Evolutionary conservation across 2,888 invertebrate species (phyloP), one percentile per base, ranked within the genome.

Genomic region (Listrodromus nycthemerus): DNA sequence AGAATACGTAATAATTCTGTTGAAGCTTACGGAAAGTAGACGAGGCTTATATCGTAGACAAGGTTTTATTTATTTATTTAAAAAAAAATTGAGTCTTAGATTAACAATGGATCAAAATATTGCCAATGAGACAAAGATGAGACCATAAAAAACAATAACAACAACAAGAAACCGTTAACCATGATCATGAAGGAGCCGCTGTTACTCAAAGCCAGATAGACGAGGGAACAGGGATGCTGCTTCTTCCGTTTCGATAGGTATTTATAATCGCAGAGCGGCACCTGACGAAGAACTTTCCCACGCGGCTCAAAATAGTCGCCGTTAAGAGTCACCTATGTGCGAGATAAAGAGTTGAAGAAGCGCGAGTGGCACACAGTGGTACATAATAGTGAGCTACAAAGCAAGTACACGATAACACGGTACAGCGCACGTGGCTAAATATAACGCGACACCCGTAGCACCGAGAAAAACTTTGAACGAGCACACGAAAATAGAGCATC

Each of bases 281-380:
- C 92, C 91, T 92, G 92, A 92, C 88, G 83, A 89, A 90, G 88
- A 89, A 75, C 87, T 88, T 92, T 92, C 92, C 91, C 92, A 92
- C 89, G 91, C 90, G 87, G 87, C 89, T 88, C 86, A 85, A 92
- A 91, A 92, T 92, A 92, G 90, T 86, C 82, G 63, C 52, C 66
- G 66, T 70, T 81, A 75, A 84, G 84, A 81, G 81, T 81, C 84
- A 84, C 84, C 84, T 82, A 83, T 61, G 50, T 70, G 45, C 67
- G 67, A 85, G 80, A 86, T 80, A 85, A 84, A 87, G 80, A 86
- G 82, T 80, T 63, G 76, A 75, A 61, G 82, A 75, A 84, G 82
- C 69, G 74, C 65, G 80, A 80, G 82, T 78, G 45, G 70, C 66
- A 67, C 58, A 65, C 63, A 63, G 82, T 78, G 45, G 70, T 61